These are phyloP conservation scores for Amblyteles armatorius DNA, from an alignment of 2,888 invertebrate genomes.

Conservation along the genomic window DNA sequence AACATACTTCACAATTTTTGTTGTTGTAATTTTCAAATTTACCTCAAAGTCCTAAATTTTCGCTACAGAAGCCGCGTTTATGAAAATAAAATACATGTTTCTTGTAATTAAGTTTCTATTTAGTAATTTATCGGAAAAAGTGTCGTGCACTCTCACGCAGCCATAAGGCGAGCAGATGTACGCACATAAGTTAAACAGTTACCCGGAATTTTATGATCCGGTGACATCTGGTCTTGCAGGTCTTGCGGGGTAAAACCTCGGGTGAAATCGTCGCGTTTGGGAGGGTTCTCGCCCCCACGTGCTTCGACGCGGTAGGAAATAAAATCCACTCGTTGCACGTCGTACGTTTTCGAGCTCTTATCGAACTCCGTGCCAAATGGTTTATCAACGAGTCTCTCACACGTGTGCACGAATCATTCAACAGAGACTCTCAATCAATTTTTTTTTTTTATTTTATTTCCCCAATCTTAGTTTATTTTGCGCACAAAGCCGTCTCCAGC, in stretches of 20 bases:
- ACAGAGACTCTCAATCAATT: constrained; percentile 8
- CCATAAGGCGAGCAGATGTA: constrained; percentile 63
- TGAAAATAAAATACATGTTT: too few species aligned
- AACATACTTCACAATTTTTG: too few species aligned
- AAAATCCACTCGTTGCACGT: constrained; percentile 16
- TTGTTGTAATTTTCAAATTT: too few species aligned
- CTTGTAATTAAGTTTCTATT: neutral
- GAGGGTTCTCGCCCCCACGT: constrained; percentile 10
- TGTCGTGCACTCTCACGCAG: constrained; percentile 43
- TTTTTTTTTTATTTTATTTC: neutral
- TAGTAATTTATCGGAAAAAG: constrained; percentile 6
- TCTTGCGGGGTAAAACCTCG: constrained; percentile 22
- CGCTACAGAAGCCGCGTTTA: too few species aligned
- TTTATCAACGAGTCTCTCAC: constrained; percentile 34
- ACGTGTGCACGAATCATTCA: neutral
- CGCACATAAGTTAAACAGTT: neutral
- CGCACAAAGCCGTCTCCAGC: constrained; percentile 1
- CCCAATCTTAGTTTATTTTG: neutral
- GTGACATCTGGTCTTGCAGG: constrained; percentile 50
- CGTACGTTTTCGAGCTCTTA: neutral
- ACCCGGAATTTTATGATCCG: constrained; percentile 42
- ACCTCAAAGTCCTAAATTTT: too few species aligned
- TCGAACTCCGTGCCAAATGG: constrained; percentile 11
- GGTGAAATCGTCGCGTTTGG: constrained; percentile 30
- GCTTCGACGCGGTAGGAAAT: neutral